Conservation (phyloP, 2,888 invertebrate genomes). For the Tipula vernalis region DNA sequence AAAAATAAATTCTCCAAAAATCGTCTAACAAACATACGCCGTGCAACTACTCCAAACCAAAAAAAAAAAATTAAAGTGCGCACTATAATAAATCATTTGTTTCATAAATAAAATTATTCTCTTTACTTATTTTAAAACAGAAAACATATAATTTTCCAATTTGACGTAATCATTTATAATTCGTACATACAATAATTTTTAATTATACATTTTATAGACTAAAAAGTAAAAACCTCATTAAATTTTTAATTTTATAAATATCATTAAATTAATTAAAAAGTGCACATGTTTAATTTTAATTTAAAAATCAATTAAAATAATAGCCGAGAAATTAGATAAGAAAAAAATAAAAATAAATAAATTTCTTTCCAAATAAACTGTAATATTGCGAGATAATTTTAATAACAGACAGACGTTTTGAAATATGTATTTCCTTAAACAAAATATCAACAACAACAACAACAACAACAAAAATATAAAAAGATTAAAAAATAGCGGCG, state of each 20-base stretch:
- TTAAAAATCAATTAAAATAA: background rate
- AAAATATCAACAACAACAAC: background rate
- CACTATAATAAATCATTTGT: background rate
- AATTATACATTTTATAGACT: background rate
- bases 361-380: background rate
- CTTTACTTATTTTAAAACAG: background rate
- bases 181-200: background rate
- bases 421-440: background rate
- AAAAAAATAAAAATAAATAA: background rate
- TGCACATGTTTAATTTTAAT: background rate
- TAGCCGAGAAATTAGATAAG: background rate
- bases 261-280: background rate
- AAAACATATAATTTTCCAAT: background rate
- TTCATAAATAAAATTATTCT: background rate
- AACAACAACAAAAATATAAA: background rate
- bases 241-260: background rate
- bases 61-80: background rate
- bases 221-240: background rate
- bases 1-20: too few relatives aligned
- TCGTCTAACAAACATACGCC: too few relatives aligned
- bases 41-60: background rate
- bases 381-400: background rate
- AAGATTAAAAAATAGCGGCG: background rate
- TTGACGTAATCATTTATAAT: background rate
- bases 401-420: background rate